These are phyloP conservation scores for Steinernema carpocapsae DNA, from an alignment of 2,888 invertebrate species.

Conservation along the genomic window DNA sequence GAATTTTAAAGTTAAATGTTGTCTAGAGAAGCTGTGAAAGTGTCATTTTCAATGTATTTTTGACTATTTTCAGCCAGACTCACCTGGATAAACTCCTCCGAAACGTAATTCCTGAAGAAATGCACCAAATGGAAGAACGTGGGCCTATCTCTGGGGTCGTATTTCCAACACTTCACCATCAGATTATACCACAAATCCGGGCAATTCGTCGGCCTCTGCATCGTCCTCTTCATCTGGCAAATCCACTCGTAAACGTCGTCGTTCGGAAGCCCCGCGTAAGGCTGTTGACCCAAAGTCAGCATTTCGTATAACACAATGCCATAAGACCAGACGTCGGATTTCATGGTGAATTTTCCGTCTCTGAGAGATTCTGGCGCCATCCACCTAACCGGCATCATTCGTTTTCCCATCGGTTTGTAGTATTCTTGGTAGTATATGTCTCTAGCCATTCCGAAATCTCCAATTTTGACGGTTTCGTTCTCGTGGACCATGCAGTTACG, in stretches of 20 bases:
- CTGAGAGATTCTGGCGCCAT: conserved; percentile 94
- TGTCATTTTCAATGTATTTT: no score
- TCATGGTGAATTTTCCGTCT: conserved; percentile 88
- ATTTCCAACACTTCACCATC: conserved; percentile 92
- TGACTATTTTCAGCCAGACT: no score
- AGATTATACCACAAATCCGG: conserved; percentile 87
- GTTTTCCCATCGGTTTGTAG: conserved; percentile 76
- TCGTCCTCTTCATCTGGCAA: conserved; percentile 73
- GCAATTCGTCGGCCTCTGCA: conserved; percentile 94
- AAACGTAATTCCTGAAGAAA: conserved; percentile 3
- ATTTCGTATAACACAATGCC: conserved; percentile 86
- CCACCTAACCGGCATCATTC: conserved; percentile 76
- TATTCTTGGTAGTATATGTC: conserved; percentile 95
- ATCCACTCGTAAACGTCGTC: conserved; percentile 76
- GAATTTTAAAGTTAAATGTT: no score
- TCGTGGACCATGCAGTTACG: conserved; percentile 83
- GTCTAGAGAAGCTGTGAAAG: no score
- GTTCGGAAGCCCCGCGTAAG: conserved; percentile 84
- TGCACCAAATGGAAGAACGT: conserved; percentile 67
- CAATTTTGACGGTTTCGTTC: conserved; percentile 71
- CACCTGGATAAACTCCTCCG: background rate
- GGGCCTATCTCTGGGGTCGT: conserved; percentile 81
- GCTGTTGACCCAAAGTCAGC: conserved; percentile 95
- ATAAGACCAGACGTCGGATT: conserved; percentile 70
- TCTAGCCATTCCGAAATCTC: conserved; percentile 73